Percentiles rank a stretch among this genome's conserved stretches.
These are phyloP conservation scores for Alethe diademata DNA, from an alignment of 2,113 vertebrate species.

Conservation along the genomic window DNA sequence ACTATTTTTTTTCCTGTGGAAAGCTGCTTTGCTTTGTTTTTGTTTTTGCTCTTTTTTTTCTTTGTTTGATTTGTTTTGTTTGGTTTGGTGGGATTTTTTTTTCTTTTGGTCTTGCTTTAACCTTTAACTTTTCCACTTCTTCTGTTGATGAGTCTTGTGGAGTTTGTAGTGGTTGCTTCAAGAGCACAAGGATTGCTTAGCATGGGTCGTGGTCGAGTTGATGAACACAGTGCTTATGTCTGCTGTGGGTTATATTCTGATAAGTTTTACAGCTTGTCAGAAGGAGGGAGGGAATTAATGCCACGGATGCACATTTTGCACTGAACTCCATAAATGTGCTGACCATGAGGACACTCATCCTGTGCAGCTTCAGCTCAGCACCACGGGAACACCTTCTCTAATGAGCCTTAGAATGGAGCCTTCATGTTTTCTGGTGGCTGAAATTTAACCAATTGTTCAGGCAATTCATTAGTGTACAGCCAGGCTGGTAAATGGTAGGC, in stretches of 20 bases:
- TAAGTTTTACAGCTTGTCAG: background rate
- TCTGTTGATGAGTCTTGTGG: background rate
- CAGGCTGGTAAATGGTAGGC: background rate
- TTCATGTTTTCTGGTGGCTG: background rate
- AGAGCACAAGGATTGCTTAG: background rate
- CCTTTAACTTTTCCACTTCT: background rate
- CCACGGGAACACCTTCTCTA: background rate
- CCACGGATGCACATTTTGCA: background rate
- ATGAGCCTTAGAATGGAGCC: background rate
- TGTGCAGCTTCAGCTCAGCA: background rate
- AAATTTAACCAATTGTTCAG: background rate
- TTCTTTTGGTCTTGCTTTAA: background rate
- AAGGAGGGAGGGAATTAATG: background rate
- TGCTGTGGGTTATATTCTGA: background rate
- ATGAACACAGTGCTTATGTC: background rate
- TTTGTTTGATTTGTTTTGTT: background rate
- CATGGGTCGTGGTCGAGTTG: accelerated
- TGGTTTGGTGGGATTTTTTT: background rate
- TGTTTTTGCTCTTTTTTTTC: background rate
- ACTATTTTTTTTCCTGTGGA: background rate
- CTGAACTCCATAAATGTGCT: background rate
- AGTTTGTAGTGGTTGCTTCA: background rate
- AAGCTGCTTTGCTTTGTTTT: background rate
- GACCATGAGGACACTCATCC: background rate
- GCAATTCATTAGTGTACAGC: background rate